Conservation (phyloP, 2,113 vertebrate species). For the Cyanoderma ruficeps region DNA sequence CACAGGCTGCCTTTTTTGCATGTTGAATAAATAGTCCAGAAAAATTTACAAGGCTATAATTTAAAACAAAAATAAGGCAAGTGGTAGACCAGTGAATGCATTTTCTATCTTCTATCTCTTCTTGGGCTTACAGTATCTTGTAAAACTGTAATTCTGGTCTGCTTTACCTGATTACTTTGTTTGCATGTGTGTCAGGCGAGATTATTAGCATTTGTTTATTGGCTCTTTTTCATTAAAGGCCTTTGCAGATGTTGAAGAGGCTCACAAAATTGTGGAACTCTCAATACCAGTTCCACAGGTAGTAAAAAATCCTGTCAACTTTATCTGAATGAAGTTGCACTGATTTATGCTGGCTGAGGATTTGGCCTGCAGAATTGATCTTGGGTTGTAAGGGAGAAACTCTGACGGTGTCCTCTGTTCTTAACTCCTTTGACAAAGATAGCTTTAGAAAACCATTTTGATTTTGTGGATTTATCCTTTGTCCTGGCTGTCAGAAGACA, state of each 20-base stretch:
- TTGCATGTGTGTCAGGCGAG: not conserved
- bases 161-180: conserved; percentile 12
- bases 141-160: not conserved
- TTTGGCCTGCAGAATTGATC: conserved; percentile 36
- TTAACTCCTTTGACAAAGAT: conserved; percentile 44
- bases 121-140: not conserved
- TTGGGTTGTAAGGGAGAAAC: not conserved
- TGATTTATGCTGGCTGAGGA: conserved; percentile 30
- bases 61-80: not conserved
- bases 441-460: conserved; percentile 51
- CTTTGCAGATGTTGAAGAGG: not conserved
- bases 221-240: not conserved
- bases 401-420: not conserved
- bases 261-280: not conserved
- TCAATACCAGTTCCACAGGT: not conserved
- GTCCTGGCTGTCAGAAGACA: conserved; percentile 47
- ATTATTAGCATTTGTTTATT: conserved; percentile 38
- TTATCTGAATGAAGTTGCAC: not conserved
- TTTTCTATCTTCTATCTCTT: not conserved
- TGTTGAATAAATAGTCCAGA: conserved; percentile 21
- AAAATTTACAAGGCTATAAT: conserved; percentile 45
- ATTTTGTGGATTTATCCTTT: conserved; percentile 60
- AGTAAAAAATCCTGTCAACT: not conserved
- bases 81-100: not conserved
- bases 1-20: conserved; percentile 8